These are phyloP conservation scores for Podilymbus podiceps DNA, from an alignment of 2,113 vertebrate genomes.

Conservation along the genomic window DNA sequence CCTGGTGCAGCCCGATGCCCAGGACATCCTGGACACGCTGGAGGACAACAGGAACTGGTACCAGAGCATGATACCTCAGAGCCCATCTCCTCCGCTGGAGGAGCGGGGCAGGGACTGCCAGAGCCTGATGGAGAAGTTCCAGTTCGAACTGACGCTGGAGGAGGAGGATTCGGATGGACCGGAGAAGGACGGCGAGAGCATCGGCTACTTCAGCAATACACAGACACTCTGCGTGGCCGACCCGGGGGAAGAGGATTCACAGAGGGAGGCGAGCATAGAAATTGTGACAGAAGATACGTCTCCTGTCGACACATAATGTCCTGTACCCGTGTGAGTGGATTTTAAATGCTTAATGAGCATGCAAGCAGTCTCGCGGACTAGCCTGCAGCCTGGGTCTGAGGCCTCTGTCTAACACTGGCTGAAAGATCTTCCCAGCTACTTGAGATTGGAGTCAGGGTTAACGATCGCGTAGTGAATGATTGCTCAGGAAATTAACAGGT, in stretches of 20 bases:
- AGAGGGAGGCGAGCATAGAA: conserved; percentile 77
- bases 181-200: conserved; percentile 82
- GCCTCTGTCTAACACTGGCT: conserved; percentile 74
- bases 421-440: conserved; percentile 83
- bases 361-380: conserved; percentile 67
- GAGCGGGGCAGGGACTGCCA: conserved; percentile 79
- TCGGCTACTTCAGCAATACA: conserved; percentile 75
- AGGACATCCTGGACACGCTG: conserved; percentile 96
- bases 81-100: conserved; percentile 92
- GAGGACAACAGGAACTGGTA: conserved; percentile 99
- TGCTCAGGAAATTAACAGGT: conserved; percentile 88
- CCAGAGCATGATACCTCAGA: conserved; percentile 98
- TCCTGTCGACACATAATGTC: conserved; percentile 89
- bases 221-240: conserved; percentile 74
- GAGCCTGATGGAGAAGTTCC: conserved; percentile 87
- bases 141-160: conserved; percentile 93
- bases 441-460: conserved; percentile 85
- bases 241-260: conserved; percentile 45
- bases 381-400: conserved; percentile 78
- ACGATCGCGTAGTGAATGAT: conserved; percentile 73
- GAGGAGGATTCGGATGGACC: conserved; percentile 87
- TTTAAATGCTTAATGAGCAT: conserved; percentile 56
- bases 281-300: conserved; percentile 84
- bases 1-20: conserved; percentile 95
- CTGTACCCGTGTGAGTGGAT: conserved; percentile 24